Conservation (phyloP, 1,140 invertebrate species). For the Calliopsis andreniformis region DNA sequence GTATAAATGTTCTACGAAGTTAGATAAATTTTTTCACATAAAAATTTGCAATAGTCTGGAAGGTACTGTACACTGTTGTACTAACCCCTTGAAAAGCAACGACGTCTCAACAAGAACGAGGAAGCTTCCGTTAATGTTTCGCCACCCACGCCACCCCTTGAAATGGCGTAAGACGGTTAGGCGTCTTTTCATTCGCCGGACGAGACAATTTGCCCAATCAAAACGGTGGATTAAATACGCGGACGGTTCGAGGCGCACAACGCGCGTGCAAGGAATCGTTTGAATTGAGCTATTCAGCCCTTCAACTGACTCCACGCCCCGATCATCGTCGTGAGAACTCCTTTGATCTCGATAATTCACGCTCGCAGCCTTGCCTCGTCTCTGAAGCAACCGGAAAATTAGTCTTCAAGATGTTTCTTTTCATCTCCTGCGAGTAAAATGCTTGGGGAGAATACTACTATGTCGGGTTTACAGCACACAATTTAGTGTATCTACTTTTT, state of each 20-base stretch:
- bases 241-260: slow-evolving; percentile 47
- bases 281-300: slow-evolving; percentile 75
- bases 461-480: too few relatives aligned
- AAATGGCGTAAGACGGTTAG: slow-evolving; percentile 61
- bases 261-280: slow-evolving; percentile 68
- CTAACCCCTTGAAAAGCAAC: too few relatives aligned
- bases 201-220: slow-evolving; percentile 81
- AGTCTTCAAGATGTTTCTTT: too few relatives aligned
- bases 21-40: too few relatives aligned
- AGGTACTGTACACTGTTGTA: too few relatives aligned
- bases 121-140: slow-evolving; percentile 39
- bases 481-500: too few relatives aligned
- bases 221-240: slow-evolving; percentile 79
- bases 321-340: slow-evolving; percentile 30
- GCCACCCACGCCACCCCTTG: slow-evolving; percentile 62
- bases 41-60: too few relatives aligned
- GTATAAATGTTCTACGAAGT: too few relatives aligned
- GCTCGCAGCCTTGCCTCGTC: slow-evolving; percentile 12
- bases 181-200: slow-evolving; percentile 76
- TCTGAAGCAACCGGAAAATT: neutral
- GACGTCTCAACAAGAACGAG: slow-evolving; percentile 46
- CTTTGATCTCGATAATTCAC: slow-evolving; percentile 17
- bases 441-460: too few relatives aligned
- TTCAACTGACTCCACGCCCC: slow-evolving; percentile 50
- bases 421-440: too few relatives aligned